Evolutionary conservation across 92 coral and sea anemone species (phyloP).

Genomic region (Epizoanthus ramosus): DNA sequence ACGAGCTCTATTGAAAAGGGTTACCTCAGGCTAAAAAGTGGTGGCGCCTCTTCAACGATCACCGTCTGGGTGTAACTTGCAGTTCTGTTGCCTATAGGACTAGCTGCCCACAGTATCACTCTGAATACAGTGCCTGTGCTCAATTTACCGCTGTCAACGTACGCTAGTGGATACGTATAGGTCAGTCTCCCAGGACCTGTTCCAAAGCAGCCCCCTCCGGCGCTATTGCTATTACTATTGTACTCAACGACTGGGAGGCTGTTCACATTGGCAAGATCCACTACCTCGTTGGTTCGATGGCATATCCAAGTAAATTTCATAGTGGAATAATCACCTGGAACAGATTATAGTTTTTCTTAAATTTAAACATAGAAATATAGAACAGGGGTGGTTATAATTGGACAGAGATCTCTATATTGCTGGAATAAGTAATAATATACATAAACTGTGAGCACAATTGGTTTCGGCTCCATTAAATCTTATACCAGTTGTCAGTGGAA

Average conservation of each 20-base stretch:
- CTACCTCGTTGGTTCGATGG: background rate
- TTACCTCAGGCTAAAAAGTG: constrained; percentile 11
- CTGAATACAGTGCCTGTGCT: background rate
- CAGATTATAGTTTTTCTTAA: background rate
- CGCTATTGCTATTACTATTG: background rate
- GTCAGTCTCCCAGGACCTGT: constrained; percentile 24
- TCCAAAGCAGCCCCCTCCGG: background rate
- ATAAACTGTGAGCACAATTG: too few species aligned
- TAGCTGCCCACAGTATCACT: background rate
- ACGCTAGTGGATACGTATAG: constrained; percentile 7
- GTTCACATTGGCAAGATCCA: background rate
- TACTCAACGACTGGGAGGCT: background rate
- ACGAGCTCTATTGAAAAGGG: background rate
- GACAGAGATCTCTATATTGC: too few species aligned
- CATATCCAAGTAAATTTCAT: constrained; percentile 30
- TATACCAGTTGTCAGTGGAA: too few species aligned
- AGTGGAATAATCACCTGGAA: constrained; percentile 5
- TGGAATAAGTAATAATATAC: too few species aligned
- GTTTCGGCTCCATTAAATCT: too few species aligned
- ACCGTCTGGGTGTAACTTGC: background rate
- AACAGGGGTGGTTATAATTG: too few species aligned
- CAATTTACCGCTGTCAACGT: background rate
- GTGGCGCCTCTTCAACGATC: background rate
- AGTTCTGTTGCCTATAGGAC: background rate
- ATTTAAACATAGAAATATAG: too few species aligned